These are phyloP conservation scores for Tricholauxania praeusta DNA, from an alignment of 2,888 invertebrate genomes.

Conservation along the genomic window DNA sequence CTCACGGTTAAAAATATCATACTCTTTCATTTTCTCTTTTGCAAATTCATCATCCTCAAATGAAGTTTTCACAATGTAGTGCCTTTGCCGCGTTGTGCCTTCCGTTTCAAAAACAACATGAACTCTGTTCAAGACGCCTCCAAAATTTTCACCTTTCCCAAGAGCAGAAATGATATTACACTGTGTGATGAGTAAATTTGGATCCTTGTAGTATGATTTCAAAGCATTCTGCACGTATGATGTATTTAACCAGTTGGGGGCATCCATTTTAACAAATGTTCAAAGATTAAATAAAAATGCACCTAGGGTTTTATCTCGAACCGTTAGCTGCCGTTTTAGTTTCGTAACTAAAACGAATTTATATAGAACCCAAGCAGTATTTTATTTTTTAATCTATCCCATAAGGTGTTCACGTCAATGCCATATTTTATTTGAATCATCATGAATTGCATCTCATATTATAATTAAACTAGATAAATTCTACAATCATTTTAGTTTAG, in stretches of 20 bases:
- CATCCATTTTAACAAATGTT: slow-evolving; percentile 34
- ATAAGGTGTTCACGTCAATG: background rate
- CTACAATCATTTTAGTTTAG: slow-evolving; percentile 20
- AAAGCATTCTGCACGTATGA: slow-evolving; percentile 56
- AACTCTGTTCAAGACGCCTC: slow-evolving; percentile 59
- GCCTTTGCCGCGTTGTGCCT: slow-evolving; percentile 42
- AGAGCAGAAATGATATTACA: slow-evolving; percentile 56
- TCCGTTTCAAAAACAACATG: slow-evolving; percentile 50
- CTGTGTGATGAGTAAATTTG: slow-evolving; percentile 50
- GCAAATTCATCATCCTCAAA: slow-evolving; percentile 60
- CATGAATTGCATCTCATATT: background rate
- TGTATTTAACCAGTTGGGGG: slow-evolving; percentile 60
- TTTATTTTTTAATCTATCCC: background rate
- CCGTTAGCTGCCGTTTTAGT: too few relatives aligned
- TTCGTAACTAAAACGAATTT: background rate
- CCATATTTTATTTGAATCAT: slow-evolving; percentile 1
- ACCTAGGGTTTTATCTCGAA: background rate
- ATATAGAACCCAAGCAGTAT: background rate
- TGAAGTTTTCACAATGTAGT: slow-evolving; percentile 61
- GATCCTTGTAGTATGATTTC: slow-evolving; percentile 54
- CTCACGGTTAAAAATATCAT: slow-evolving; percentile 66
- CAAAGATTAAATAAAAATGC: background rate
- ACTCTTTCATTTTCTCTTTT: slow-evolving; percentile 56
- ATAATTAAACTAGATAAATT: slow-evolving; percentile 16
- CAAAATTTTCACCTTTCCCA: slow-evolving; percentile 65